Evolutionary conservation across 2,888 invertebrate species (phyloP), one percentile per base, ranked within the genome.

Genomic region (Gari tellinella): DNA sequence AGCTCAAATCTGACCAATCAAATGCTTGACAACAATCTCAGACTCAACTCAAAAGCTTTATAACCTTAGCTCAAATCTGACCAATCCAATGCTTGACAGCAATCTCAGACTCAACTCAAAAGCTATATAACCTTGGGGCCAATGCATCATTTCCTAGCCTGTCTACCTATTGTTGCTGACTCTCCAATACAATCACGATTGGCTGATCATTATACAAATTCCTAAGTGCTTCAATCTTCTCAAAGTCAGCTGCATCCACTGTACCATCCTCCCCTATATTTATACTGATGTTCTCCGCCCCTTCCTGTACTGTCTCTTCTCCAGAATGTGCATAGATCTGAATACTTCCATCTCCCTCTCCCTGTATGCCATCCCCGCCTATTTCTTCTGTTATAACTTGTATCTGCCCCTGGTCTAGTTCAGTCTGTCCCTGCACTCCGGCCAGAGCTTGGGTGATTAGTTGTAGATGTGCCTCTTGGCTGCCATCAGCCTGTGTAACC

Each of bases 211-310:
- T 68, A 49, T 79, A 79, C 57, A 79, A 41, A 51, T 65, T 74
- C 31, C 72, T 41, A 12, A 79, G 43, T 12, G 79, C 79, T 49
- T 77, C 72, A 52, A 77, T 77, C 31, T 76, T 76, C 48, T 78
- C 78, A 49, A 73, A 66, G 45, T 79, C 79, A 1, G 72, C 74
- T 14, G 57, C 51, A 48, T 79, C 58, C 5, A 79, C 72, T 8
- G 74, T 72, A 4, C 79, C 79, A 68, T 79, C 79, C 49, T 74
- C 79, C 15, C 72, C 68, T 40, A 79, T 79, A 38, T 79, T 79
- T 12, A 79, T 79, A 51, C 79, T 79, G 17, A 79, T 65, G 46
- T 79, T 74, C 49, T 72, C 64, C 15, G 56, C 51, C 3, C 45
- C 61, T n/a, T 64, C 55, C 14, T 58, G 43, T n/a, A 14, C 46